Base-by-base conservation (phyloP, 2,888 invertebrate species). In the Blastobasis lacticolella region DNA sequence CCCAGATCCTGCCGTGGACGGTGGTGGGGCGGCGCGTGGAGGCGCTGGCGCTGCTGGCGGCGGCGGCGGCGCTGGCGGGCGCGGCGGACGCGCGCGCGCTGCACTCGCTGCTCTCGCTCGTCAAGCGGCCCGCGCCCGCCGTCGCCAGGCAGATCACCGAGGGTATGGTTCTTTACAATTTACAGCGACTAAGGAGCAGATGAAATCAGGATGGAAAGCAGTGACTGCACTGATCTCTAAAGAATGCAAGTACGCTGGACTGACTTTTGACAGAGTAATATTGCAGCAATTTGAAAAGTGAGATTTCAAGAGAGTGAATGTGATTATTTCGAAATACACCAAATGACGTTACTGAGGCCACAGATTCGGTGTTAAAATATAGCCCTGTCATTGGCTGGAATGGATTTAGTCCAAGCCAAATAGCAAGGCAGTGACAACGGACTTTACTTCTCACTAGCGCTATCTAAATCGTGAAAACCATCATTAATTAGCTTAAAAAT, bases 111-210 rank as follows among this genome's bases (percentile, higher is more conserved):
- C 82, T 88, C 55, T 84, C 84, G 23, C 73, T 88, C 6, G 71
- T 81, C 57, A 86, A 85, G 69, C 75, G 75, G 23, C 88, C 86
- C 0, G 81, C 85, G 43, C 73, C 68, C 1, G 55, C 66, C 0
- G 85, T 86, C 52, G 76, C 83, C 0, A 60, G 79, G 43, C 67
- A 71, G 44, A 80, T 88, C 40, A 81, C 82, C 53, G 85, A 84
- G 70, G 86, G 86, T 87, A 67, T 4, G n/a, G 8, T 41, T 23
- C 3, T 23, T 23, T 23, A 23, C 3, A 23, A 23, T 23, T 23
- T 3, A 23, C 23, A 23, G 23, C 23, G 23, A 23, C 23, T 2
- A 23, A 23, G 2, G 23, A 37, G 92, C 93, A 5, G 92, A 7
- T 41, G 41, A 7, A 7, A 41, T 8, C 41, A 9, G 9, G 41